A percentile compares a stretch with the other conserved stretches of the same genome.
phyloP scores from a whole-genome alignment of 2,888 invertebrate genomes.

The Zelleria hepariella region DNA sequence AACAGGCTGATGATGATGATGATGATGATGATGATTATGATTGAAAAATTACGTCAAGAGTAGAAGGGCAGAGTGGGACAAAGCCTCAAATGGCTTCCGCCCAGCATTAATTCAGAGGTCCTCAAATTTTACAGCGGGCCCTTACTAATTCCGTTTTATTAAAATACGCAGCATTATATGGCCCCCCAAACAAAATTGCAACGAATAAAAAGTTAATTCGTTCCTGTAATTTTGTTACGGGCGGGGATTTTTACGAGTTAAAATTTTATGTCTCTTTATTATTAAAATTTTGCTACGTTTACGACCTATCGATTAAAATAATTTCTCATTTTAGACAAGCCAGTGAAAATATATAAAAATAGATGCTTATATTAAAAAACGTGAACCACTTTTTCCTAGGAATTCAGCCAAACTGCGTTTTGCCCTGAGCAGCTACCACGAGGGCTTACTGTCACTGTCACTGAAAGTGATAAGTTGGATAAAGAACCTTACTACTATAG shows the following conservation, averaged over 20 bases:
- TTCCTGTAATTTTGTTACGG: slow-evolving; percentile 25
- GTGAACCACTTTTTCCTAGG: no score
- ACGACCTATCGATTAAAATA: not conserved
- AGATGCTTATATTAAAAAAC: no score
- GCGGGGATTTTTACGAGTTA: slow-evolving; percentile 42
- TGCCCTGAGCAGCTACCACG: no score
- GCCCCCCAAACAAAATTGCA: slow-evolving; percentile 31
- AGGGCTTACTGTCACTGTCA: no score
- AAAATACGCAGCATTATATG: slow-evolving; percentile 55
- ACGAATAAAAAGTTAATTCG: slow-evolving; percentile 48
- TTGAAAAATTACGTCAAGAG: not conserved
- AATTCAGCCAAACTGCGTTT: no score
- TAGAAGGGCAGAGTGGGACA: slow-evolving; percentile 14
- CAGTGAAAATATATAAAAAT: not conserved
- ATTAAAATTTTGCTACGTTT: not conserved
- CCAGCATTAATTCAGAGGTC: slow-evolving; percentile 50
- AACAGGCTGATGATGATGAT: no score
- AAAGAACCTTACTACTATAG: no score
- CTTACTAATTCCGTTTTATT: slow-evolving; percentile 59
- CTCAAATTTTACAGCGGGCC: slow-evolving; percentile 56
- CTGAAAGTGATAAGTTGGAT: no score
- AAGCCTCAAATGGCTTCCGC: slow-evolving; percentile 49
- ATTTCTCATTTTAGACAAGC: not conserved
- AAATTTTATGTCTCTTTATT: slow-evolving; percentile 9
- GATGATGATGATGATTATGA: no score